These are phyloP conservation scores for Adelges cooleyi DNA, from an alignment of 1,140 invertebrate species.

Conservation along the genomic window DNA sequence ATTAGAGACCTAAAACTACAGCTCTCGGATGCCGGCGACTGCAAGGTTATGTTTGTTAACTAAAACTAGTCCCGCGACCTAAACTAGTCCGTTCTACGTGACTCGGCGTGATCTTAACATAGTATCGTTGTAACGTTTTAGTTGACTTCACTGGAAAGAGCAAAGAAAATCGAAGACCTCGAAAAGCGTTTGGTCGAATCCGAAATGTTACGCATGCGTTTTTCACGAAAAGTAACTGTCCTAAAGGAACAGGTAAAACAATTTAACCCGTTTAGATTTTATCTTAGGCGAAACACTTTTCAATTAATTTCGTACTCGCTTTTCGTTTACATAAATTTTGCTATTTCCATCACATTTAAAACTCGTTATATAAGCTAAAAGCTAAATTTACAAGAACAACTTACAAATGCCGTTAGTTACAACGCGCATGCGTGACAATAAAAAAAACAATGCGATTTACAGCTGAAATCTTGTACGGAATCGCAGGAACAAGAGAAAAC, in stretches of 20 bases:
- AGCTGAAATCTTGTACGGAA: slow-evolving; percentile 48
- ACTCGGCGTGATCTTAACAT: not conserved
- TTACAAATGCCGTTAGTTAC: too few relatives aligned
- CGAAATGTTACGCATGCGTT: slow-evolving; percentile 55
- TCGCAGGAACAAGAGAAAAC: slow-evolving; percentile 56
- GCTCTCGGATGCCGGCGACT: slow-evolving; percentile 66
- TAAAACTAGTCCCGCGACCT: too few relatives aligned
- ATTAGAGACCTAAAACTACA: slow-evolving; percentile 65
- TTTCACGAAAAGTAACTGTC: slow-evolving; percentile 55
- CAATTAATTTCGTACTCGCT: too few relatives aligned
- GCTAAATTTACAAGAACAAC: too few relatives aligned
- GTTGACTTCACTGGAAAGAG: slow-evolving; percentile 68
- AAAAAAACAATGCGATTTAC: not conserved
- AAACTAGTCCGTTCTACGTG: too few relatives aligned
- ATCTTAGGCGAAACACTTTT: too few relatives aligned
- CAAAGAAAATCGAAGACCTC: slow-evolving; percentile 68
- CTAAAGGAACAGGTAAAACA: slow-evolving; percentile 50
- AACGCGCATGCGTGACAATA: not conserved
- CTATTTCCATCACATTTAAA: too few relatives aligned
- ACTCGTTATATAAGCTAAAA: too few relatives aligned
- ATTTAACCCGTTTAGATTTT: not conserved
- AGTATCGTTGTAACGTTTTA: slow-evolving; percentile 37
- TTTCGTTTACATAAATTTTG: too few relatives aligned
- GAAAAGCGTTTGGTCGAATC: slow-evolving; percentile 62
- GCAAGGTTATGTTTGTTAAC: slow-evolving; percentile 48